Evolutionary conservation across 2,113 vertebrate species (phyloP).

Genomic region (Stigmatopora nigra): DNA sequence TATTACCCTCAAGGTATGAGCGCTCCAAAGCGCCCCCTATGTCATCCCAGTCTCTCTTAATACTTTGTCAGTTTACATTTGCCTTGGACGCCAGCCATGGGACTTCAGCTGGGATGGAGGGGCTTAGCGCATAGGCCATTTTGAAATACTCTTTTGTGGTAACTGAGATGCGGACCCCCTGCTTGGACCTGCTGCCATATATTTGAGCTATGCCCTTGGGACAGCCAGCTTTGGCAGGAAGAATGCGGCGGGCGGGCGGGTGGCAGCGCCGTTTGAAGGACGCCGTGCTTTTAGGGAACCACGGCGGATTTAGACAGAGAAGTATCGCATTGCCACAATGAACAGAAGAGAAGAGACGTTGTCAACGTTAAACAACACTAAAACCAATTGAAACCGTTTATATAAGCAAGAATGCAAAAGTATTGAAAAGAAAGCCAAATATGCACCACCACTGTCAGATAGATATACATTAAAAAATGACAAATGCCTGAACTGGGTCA

Average conservation of each 20-base stretch:
- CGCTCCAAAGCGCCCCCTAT: constrained; percentile 35
- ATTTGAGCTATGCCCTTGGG: constrained; percentile 65
- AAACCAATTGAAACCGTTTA: too few relatives aligned
- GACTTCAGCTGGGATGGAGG: constrained; percentile 70
- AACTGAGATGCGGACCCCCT: constrained; percentile 67
- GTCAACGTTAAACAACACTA: background rate
- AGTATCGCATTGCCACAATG: constrained; percentile 22
- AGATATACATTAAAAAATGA: too few relatives aligned
- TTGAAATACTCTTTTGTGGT: constrained; percentile 71
- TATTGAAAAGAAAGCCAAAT: too few relatives aligned
- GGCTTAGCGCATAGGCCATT: constrained; percentile 58
- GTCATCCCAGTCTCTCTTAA: constrained; percentile 43
- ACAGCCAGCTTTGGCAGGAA: constrained; percentile 58
- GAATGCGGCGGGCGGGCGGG: constrained; percentile 53
- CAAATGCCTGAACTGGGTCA: too few relatives aligned
- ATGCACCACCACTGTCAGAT: too few relatives aligned
- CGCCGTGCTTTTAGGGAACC: constrained; percentile 46
- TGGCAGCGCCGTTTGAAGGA: constrained; percentile 58
- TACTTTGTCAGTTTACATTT: constrained; percentile 64
- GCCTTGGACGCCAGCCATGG: constrained; percentile 59
- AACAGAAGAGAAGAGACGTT: constrained; percentile 8
- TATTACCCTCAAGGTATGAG: constrained; percentile 45
- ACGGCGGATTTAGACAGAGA: constrained; percentile 39
- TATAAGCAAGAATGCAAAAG: too few relatives aligned
- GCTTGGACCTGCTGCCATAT: constrained; percentile 49